Percentiles rank a stretch among this genome's conserved stretches.
These are phyloP conservation scores for Anabas testudineus DNA, from an alignment of 2,797 vertebrate genomes.

Conservation along the genomic window DNA sequence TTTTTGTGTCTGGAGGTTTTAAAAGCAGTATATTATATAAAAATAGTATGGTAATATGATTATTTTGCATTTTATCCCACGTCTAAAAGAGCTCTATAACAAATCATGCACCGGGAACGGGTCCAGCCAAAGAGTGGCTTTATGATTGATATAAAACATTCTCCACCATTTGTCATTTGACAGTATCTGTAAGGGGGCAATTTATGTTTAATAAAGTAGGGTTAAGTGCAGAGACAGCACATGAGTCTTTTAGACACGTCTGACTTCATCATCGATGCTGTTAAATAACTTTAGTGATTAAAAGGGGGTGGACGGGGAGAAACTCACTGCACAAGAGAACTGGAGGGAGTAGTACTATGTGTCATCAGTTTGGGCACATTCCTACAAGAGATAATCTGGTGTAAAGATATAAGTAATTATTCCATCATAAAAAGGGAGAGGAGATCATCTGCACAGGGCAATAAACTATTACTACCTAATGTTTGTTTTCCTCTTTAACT, in stretches of 20 bases:
- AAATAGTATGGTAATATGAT: too few species aligned
- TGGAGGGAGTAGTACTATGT: slow-evolving; percentile 4
- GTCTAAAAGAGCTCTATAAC: too few species aligned
- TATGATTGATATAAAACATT: background rate
- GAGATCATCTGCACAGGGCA: background rate
- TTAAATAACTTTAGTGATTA: slow-evolving; percentile 45
- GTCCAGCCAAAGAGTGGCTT: background rate
- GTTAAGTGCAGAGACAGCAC: background rate
- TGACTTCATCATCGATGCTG: background rate
- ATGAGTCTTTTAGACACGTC: slow-evolving; percentile 2
- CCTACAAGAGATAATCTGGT: background rate
- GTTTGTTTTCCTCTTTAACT: slow-evolving; percentile 4
- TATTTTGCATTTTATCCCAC: too few species aligned
- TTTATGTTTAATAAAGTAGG: background rate
- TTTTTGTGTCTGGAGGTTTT: too few species aligned
- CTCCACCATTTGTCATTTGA: background rate
- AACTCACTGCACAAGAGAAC: background rate
- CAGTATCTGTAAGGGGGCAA: background rate
- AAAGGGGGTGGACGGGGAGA: background rate
- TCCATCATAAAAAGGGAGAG: background rate
- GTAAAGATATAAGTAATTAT: slow-evolving; percentile 31
- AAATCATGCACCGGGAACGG: too few species aligned
- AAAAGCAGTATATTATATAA: too few species aligned
- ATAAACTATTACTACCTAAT: background rate
- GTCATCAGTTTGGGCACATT: slow-evolving; percentile 32